phyloP scores from a whole-genome alignment of 2,113 vertebrate genomes.

The Coryphaenoides rupestris region DNA sequence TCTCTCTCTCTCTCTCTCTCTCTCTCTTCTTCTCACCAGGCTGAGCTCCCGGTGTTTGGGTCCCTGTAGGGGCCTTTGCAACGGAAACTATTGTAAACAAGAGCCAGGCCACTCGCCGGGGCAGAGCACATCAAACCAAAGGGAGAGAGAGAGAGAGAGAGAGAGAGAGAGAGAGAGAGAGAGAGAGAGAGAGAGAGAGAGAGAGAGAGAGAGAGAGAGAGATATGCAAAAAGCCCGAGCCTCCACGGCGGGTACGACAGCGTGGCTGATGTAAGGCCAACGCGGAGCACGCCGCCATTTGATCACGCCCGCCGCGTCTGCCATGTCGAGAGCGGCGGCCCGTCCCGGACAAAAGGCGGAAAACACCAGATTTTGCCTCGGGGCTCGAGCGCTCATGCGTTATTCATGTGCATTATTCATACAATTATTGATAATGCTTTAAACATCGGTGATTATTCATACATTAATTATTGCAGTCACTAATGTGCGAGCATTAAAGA shows the following conservation, averaged over 20 bases:
- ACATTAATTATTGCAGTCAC: constrained; percentile 82
- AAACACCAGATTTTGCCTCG: constrained; percentile 80
- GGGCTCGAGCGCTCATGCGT: constrained; percentile 87
- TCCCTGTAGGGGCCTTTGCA: constrained; percentile 15
- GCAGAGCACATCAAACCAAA: too few species aligned
- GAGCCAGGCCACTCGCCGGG: constrained; percentile 34
- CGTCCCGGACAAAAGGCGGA: constrained; percentile 79
- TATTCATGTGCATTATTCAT: constrained; percentile 86
- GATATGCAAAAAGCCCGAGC: constrained; percentile 16
- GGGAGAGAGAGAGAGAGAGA: constrained; percentile 46
- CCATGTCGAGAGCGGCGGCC: constrained; percentile 72
- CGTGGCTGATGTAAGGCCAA: constrained; percentile 57
- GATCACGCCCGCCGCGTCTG: constrained; percentile 79
- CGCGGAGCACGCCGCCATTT: constrained; percentile 69
- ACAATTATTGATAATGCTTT: constrained; percentile 90
- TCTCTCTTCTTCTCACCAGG: too few species aligned
- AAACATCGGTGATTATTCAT: constrained; percentile 87
- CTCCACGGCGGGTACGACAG: constrained; percentile 31
- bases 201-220: constrained; percentile 44
- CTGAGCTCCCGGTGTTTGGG: constrained; percentile 32
- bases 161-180: constrained; percentile 43
- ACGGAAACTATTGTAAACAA: constrained; percentile 52
- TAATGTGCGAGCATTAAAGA: constrained; percentile 80
- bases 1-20: too few species aligned
- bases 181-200: constrained; percentile 43